phyloP scores from a whole-genome alignment of 2,797 vertebrate genomes.

The Alouatta caraya region DNA sequence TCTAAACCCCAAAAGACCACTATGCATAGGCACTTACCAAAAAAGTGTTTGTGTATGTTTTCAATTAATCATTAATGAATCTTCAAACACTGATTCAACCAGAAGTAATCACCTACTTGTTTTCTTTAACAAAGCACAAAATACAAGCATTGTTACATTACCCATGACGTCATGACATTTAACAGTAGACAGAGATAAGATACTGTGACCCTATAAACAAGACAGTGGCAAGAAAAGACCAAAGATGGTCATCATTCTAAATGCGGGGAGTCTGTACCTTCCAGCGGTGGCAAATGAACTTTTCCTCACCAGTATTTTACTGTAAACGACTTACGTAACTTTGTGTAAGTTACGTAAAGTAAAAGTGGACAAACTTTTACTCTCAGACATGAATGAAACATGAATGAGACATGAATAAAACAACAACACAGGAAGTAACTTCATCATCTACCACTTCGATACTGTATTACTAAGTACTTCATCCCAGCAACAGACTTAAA shows the following conservation, averaged over 20 bases:
- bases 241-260: slow-evolving; percentile 27
- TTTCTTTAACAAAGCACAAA: slow-evolving; percentile 77
- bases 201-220: slow-evolving; percentile 41
- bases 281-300: slow-evolving; percentile 46
- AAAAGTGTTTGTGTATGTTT: slow-evolving; percentile 67
- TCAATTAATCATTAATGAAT: slow-evolving; percentile 82
- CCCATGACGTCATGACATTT: slow-evolving; percentile 56
- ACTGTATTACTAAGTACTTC: not conserved
- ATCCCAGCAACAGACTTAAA: not conserved
- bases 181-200: slow-evolving; percentile 58
- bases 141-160: slow-evolving; percentile 66
- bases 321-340: slow-evolving; percentile 73
- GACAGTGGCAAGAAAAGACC: slow-evolving; percentile 59
- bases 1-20: not conserved
- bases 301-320: slow-evolving; percentile 26
- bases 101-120: slow-evolving; percentile 79
- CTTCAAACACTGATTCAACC: slow-evolving; percentile 69
- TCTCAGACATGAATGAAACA: no score
- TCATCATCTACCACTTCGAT: not conserved
- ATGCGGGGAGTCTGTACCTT: slow-evolving; percentile 23
- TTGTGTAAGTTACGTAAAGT: not conserved
- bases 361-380: no score
- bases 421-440: not conserved
- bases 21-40: slow-evolving; percentile 36
- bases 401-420: slow-evolving; percentile 16